Conservation (phyloP, 2,888 invertebrate species). For the Aphodius sticticus region DNA sequence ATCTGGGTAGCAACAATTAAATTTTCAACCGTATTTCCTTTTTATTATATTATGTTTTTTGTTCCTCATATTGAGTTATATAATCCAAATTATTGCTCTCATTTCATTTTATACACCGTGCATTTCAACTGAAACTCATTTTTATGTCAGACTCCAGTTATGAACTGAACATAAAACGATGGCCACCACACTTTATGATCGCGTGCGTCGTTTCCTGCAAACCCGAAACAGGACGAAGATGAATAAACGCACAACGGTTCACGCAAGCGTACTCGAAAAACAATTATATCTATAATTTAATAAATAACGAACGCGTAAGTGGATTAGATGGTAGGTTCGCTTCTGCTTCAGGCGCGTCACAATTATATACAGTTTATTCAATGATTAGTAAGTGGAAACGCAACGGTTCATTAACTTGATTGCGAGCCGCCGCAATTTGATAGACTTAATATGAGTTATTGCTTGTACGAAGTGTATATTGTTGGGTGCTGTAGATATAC, state of each 20-base stretch:
- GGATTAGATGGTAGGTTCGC: conserved; percentile 8
- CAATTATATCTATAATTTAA: conserved; percentile 9
- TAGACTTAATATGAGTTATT: neutral
- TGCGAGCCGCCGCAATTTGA: neutral
- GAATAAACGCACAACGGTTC: neutral
- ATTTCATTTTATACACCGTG: too few species aligned
- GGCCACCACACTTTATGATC: neutral
- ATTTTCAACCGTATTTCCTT: too few species aligned
- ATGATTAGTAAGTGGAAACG: conserved; percentile 6
- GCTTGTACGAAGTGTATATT: neutral
- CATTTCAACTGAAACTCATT: too few species aligned
- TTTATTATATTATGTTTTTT: too few species aligned
- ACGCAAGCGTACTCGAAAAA: neutral
- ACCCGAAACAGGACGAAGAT: neutral
- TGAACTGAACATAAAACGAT: neutral
- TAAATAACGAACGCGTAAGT: conserved; percentile 18
- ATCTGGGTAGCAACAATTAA: too few species aligned
- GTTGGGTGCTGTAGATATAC: neutral
- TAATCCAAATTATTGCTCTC: too few species aligned
- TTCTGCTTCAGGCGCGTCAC: neutral
- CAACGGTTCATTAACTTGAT: neutral
- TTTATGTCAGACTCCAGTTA: too few species aligned
- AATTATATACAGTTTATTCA: conserved; percentile 11
- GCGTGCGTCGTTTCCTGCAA: neutral
- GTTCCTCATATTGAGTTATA: too few species aligned